A percentile compares a stretch with the other conserved stretches of the same genome.
Evolutionary conservation across 2,797 vertebrate species (phyloP).

Genomic region (Tenualosa thibaudeaui): DNA sequence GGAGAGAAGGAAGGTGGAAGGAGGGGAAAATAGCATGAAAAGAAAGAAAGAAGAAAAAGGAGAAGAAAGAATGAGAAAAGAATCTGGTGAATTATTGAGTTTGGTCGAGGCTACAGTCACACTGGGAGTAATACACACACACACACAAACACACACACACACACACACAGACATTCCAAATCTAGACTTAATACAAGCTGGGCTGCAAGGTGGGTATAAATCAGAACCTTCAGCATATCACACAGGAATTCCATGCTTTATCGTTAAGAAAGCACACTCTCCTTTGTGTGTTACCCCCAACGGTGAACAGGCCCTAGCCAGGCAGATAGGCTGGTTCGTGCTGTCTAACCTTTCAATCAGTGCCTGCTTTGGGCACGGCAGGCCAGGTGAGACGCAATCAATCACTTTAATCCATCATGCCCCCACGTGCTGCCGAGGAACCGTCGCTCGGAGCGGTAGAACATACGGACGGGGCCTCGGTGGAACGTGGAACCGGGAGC

Average conservation of each 20-base stretch:
- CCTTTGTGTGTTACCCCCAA: neutral
- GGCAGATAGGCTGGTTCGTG: neutral
- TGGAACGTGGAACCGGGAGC: neutral
- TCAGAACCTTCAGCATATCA: neutral
- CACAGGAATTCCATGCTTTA: slow-evolving; percentile 9
- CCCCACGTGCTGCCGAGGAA: neutral
- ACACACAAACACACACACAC: slow-evolving; percentile 26
- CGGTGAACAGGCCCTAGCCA: neutral
- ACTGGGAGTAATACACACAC: slow-evolving; percentile 54
- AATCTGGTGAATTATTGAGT: slow-evolving; percentile 69
- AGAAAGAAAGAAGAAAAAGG: neutral
- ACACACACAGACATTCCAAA: slow-evolving; percentile 3
- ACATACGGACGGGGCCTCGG: neutral
- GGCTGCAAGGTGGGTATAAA: neutral
- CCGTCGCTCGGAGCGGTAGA: neutral
- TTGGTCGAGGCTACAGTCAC: slow-evolving; percentile 62
- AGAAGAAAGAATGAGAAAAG: neutral
- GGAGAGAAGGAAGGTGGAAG: neutral
- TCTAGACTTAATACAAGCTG: neutral
- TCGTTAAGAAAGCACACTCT: neutral
- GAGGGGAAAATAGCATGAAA: slow-evolving; percentile 13
- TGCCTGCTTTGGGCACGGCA: neutral
- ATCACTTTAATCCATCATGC: slow-evolving; percentile 7
- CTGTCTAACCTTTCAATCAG: slow-evolving; percentile 8
- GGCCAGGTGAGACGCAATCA: slow-evolving; percentile 14